Evolutionary conservation across 2,888 invertebrate species (phyloP).

Genomic region (Phalangium opilio): DNA sequence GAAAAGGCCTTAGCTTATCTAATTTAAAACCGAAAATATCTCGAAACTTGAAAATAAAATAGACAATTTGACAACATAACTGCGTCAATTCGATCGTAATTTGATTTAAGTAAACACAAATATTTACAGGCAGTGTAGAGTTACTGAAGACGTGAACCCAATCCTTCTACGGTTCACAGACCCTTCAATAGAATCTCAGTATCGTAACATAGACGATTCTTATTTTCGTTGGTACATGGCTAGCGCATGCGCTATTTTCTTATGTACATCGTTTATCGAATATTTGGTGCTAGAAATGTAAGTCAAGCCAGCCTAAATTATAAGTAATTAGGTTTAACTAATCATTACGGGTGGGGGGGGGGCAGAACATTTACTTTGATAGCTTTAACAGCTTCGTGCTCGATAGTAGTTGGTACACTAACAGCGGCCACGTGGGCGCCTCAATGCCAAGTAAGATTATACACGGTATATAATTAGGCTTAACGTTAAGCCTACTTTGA

Average conservation of each 20-base stretch:
- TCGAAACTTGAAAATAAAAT: too few relatives aligned
- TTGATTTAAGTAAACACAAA: too few relatives aligned
- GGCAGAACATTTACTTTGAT: conserved; percentile 17
- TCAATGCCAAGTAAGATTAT: conserved; percentile 7
- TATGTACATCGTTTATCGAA: not conserved
- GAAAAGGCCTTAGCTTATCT: too few relatives aligned
- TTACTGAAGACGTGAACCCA: not conserved
- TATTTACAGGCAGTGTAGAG: too few relatives aligned
- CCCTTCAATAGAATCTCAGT: not conserved
- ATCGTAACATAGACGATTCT: not conserved
- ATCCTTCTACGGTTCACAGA: not conserved
- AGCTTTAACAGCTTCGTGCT: conserved; percentile 15
- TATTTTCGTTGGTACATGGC: not conserved
- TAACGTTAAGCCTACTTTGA: too few relatives aligned
- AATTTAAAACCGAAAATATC: too few relatives aligned
- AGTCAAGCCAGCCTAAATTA: too few relatives aligned
- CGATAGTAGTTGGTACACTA: conserved; percentile 10
- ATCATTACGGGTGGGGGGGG: too few relatives aligned
- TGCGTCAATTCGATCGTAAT: too few relatives aligned
- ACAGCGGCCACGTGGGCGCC: conserved; percentile 10
- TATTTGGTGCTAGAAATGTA: too few relatives aligned
- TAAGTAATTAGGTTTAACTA: conserved; percentile 1
- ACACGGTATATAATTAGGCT: not conserved
- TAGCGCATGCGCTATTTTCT: not conserved
- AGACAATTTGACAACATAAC: too few relatives aligned